Conservation (phyloP, 2,888 invertebrate species). For the Polia nebulosa region DNA sequence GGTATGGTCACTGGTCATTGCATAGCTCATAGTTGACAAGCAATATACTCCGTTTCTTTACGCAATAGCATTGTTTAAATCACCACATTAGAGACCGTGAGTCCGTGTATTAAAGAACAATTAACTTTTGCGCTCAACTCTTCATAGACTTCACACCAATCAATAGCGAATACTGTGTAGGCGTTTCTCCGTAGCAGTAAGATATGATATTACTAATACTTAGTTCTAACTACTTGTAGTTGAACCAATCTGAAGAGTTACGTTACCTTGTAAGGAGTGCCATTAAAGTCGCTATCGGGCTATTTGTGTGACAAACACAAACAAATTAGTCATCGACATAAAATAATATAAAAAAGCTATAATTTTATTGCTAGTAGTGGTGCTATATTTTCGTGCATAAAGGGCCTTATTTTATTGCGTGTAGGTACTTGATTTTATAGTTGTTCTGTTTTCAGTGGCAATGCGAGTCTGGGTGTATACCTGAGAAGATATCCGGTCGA, state of each 20-base stretch:
- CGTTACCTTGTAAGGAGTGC: slow-evolving; percentile 98
- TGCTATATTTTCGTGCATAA: slow-evolving; percentile 65
- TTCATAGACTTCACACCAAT: too few species aligned
- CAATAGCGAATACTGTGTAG: too few species aligned
- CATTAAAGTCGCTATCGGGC: slow-evolving; percentile 99
- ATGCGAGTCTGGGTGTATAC: slow-evolving; percentile 9
- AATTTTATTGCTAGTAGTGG: slow-evolving; percentile 60
- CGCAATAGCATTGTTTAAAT: slow-evolving; percentile 7
- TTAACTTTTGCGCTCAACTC: neutral
- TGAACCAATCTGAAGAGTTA: slow-evolving; percentile 79
- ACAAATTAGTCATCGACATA: slow-evolving; percentile 86
- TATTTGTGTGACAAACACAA: slow-evolving; percentile 94
- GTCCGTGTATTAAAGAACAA: neutral
- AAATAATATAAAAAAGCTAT: slow-evolving; percentile 64
- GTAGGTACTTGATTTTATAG: slow-evolving; percentile 1
- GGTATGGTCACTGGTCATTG: neutral
- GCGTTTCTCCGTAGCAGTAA: slow-evolving; percentile 42
- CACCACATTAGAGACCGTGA: neutral
- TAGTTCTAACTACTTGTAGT: slow-evolving; percentile 72
- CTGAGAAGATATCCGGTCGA: neutral
- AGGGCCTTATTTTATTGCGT: slow-evolving; percentile 36
- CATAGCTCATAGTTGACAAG: too few species aligned
- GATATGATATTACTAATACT: slow-evolving; percentile 29
- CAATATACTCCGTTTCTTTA: neutral
- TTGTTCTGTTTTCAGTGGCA: slow-evolving; percentile 19